A percentile compares a stretch with the other conserved stretches of the same genome.
phyloP scores from a whole-genome alignment of 2,888 invertebrate genomes.

The Campoletis raptor region DNA sequence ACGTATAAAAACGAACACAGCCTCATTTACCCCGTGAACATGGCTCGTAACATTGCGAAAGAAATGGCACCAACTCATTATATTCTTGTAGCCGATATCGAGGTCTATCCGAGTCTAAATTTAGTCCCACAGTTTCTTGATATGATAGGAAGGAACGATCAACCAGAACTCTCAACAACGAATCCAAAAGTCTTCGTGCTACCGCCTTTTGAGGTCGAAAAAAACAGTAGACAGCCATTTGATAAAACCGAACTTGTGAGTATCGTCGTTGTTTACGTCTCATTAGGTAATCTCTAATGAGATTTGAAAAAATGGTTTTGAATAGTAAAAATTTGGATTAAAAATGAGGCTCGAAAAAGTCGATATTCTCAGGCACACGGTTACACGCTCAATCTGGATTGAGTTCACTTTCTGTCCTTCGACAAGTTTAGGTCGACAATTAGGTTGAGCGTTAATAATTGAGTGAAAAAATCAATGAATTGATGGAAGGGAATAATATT shows the following conservation, averaged over 20 bases:
- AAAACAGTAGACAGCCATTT: slow-evolving; percentile 83
- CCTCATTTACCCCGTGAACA: slow-evolving; percentile 95
- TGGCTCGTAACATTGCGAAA: slow-evolving; percentile 94
- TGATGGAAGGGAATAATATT: too few species aligned
- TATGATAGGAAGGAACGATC: slow-evolving; percentile 92
- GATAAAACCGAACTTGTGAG: slow-evolving; percentile 84
- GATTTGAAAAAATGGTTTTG: background rate
- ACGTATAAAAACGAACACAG: slow-evolving; percentile 93
- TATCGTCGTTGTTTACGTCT: background rate
- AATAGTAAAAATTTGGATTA: background rate
- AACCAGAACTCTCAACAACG: slow-evolving; percentile 87
- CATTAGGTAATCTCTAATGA: background rate
- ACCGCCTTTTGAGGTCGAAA: slow-evolving; percentile 95
- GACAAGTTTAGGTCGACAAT: too few species aligned
- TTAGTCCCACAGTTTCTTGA: slow-evolving; percentile 93
- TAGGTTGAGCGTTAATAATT: too few species aligned
- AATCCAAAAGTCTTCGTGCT: slow-evolving; percentile 93
- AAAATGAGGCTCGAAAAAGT: background rate
- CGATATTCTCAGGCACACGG: background rate
- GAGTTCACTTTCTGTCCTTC: too few species aligned
- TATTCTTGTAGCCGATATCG: slow-evolving; percentile 95
- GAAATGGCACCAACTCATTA: slow-evolving; percentile 93
- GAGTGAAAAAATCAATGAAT: too few species aligned
- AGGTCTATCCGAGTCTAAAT: slow-evolving; percentile 94
- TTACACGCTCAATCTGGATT: too few species aligned